Evolutionary conservation across 2,888 invertebrate species (phyloP).

Genomic region (Blastobasis adustella): DNA sequence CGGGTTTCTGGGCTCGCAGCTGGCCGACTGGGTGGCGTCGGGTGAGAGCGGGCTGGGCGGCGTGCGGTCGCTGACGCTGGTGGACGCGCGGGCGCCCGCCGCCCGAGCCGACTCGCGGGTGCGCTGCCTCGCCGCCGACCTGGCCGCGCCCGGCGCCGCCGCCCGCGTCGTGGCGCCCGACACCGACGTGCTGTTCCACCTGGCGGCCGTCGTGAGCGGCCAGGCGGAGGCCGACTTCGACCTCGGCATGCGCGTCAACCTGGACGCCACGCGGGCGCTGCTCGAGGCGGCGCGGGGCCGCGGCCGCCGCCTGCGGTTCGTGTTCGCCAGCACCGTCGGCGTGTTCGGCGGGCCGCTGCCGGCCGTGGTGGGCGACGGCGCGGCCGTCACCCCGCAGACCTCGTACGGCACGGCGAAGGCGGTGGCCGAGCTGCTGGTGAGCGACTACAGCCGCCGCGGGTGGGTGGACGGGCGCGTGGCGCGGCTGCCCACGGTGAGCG

Average conservation of each 20-base stretch:
- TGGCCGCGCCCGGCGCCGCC: constrained; percentile 28
- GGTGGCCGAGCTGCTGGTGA: constrained; percentile 50
- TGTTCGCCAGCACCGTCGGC: constrained; percentile 49
- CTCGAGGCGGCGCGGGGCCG: constrained; percentile 40
- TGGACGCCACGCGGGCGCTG: constrained; percentile 51
- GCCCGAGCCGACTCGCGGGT: constrained; percentile 28
- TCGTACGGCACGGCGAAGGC: constrained; percentile 60
- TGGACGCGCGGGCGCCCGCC: constrained; percentile 16
- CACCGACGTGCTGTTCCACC: constrained; percentile 43
- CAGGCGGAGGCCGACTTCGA: constrained; percentile 56
- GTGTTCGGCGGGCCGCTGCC: constrained; percentile 51
- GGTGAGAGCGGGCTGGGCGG: constrained; percentile 19
- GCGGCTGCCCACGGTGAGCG: constrained; percentile 54
- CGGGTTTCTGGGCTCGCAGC: constrained; percentile 25
- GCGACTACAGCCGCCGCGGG: constrained; percentile 54
- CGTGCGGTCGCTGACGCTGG: constrained; percentile 25
- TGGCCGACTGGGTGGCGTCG: constrained; percentile 20
- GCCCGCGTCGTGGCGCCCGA: constrained; percentile 27
- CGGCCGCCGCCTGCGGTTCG: constrained; percentile 31
- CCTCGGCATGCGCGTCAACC: constrained; percentile 47
- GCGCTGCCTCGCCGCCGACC: constrained; percentile 23
- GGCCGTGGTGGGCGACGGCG: constrained; percentile 33
- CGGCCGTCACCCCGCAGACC: constrained; percentile 45
- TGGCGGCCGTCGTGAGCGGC: constrained; percentile 60
- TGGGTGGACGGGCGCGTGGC: constrained; percentile 45